These are phyloP conservation scores for Mugil cephalus DNA, from an alignment of 2,113 vertebrate species.

Conservation along the genomic window DNA sequence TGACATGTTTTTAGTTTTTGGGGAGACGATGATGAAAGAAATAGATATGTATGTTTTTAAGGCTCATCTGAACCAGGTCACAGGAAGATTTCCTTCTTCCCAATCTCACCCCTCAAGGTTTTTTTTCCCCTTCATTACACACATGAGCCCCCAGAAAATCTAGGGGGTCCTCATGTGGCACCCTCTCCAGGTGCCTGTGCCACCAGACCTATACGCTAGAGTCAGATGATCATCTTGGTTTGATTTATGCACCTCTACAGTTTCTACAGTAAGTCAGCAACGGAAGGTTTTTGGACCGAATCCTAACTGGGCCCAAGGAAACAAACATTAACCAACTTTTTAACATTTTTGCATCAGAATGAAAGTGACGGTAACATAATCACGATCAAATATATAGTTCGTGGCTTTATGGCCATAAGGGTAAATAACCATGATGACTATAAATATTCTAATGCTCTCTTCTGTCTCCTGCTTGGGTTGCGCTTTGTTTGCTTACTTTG, in stretches of 20 bases:
- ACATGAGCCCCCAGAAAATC: neutral
- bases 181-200: conserved; percentile 13
- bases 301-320: neutral
- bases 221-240: conserved; percentile 11
- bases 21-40: no score
- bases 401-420: conserved; percentile 25
- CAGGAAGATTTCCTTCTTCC: no score
- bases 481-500: conserved; percentile 78
- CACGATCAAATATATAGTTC: conserved; percentile 15
- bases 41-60: no score
- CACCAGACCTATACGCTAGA: neutral
- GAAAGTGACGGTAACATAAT: conserved; percentile 19
- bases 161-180: conserved; percentile 7
- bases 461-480: conserved; percentile 66
- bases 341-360: conserved; percentile 16
- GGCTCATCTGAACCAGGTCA: no score
- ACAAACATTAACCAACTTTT: no score
- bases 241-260: conserved; percentile 18
- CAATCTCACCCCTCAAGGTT: neutral
- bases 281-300: neutral
- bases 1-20: no score
- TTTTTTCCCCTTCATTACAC: neutral
- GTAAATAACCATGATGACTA: conserved; percentile 36
- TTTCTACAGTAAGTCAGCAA: conserved; percentile 6
- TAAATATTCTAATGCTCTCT: conserved; percentile 67